A percentile compares a stretch with the other conserved stretches of the same genome.
Conservation (phyloP, 2,113 vertebrate species). For the Callospermophilus lateralis region DNA sequence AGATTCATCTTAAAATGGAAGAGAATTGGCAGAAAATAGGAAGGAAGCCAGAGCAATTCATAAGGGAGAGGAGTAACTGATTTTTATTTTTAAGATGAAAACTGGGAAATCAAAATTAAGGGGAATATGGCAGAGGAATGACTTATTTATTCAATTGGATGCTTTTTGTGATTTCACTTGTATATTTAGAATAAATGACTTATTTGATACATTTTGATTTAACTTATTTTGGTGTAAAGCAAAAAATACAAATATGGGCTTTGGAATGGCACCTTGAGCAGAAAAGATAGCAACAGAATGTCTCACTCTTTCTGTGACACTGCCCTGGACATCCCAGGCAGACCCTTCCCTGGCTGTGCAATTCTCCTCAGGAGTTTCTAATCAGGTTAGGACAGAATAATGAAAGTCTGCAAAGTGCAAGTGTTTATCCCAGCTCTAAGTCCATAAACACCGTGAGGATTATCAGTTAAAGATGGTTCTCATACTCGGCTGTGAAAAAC, state of each 20-base stretch:
- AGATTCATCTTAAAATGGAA: conserved; percentile 64
- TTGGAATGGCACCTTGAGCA: background rate
- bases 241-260: conserved; percentile 47
- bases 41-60: conserved; percentile 49
- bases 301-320: background rate
- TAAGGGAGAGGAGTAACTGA: conserved; percentile 42
- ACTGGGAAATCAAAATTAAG: conserved; percentile 51
- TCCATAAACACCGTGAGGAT: background rate
- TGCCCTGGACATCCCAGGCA: conserved; percentile 3
- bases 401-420: conserved; percentile 47
- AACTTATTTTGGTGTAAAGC: conserved; percentile 33
- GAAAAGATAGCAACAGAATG: background rate
- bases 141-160: background rate
- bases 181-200: conserved; percentile 25
- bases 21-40: conserved; percentile 50
- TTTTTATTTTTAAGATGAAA: conserved; percentile 47
- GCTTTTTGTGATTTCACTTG: conserved; percentile 39
- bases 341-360: conserved; percentile 6
- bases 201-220: conserved; percentile 36
- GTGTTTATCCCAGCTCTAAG: conserved; percentile 4
- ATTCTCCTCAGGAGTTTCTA: conserved; percentile 38
- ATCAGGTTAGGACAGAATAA: conserved; percentile 48
- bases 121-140: background rate
- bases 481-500: conserved; percentile 49
- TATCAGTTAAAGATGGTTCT: conserved; percentile 58